phyloP scores from a whole-genome alignment of 1,140 invertebrate genomes.

The Matsumurasca onukii region DNA sequence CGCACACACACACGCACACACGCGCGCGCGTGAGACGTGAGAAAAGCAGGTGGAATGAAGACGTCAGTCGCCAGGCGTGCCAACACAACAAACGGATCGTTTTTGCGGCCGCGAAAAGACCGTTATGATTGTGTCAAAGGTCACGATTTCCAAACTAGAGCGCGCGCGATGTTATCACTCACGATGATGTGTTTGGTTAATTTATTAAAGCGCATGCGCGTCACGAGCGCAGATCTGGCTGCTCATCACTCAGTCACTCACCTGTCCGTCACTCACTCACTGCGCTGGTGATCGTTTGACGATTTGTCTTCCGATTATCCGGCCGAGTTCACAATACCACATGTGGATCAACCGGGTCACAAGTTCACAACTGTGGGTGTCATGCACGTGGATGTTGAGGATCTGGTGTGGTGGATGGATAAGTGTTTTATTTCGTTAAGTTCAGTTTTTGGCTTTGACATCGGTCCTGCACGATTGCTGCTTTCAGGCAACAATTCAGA shows the following conservation, averaged over 20 bases:
- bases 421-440: too few species aligned
- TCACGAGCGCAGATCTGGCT: conserved; percentile 12
- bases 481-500: too few species aligned
- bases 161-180: conserved; percentile 20
- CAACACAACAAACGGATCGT: conserved; percentile 6
- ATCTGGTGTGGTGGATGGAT: too few species aligned
- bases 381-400: too few species aligned
- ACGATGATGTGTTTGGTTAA: conserved; percentile 27
- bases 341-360: too few species aligned
- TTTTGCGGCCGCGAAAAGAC: background rate
- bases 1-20: too few species aligned
- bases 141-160: conserved; percentile 23
- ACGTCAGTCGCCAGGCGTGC: background rate
- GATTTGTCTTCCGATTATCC: too few species aligned
- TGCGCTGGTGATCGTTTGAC: too few species aligned
- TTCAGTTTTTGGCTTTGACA: too few species aligned
- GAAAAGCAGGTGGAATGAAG: background rate
- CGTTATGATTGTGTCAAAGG: conserved; percentile 20
- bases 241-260: background rate
- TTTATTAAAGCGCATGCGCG: conserved; percentile 23
- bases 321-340: too few species aligned
- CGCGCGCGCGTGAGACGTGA: background rate
- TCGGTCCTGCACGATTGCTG: too few species aligned
- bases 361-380: too few species aligned
- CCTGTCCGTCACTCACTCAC: background rate